These are phyloP conservation scores for Forpus xanthops DNA, from an alignment of 2,797 vertebrate species.

Conservation along the genomic window DNA sequence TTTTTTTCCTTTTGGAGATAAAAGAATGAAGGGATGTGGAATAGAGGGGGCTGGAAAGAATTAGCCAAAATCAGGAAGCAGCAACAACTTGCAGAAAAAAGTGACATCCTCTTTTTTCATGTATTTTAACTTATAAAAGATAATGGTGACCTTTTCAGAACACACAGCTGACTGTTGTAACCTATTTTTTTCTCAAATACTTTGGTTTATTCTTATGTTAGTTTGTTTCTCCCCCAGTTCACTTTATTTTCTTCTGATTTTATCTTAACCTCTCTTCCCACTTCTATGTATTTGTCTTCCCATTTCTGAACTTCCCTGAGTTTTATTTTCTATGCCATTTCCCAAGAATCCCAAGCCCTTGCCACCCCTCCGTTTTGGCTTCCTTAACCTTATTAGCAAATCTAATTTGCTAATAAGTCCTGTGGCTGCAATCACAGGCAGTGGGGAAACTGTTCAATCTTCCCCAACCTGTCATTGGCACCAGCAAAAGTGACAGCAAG, in stretches of 20 bases:
- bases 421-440: neutral
- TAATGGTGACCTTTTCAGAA: neutral
- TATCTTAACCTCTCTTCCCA: neutral
- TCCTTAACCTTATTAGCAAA: constrained; percentile 19
- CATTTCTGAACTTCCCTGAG: neutral
- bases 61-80: neutral
- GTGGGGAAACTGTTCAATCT: neutral
- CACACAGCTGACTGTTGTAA: neutral
- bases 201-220: neutral
- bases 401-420: constrained; percentile 30
- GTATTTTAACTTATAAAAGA: neutral
- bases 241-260: neutral
- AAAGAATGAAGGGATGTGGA: neutral
- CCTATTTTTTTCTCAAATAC: neutral
- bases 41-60: neutral
- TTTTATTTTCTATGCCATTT: neutral
- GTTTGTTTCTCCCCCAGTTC: neutral
- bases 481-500: neutral
- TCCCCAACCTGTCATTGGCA: neutral
- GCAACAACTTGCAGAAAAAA: neutral
- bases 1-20: neutral
- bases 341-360: neutral
- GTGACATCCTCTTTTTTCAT: neutral
- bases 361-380: neutral
- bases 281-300: neutral